Conservation (phyloP, 2,113 vertebrate species). For the Bothrops jararaca region DNA sequence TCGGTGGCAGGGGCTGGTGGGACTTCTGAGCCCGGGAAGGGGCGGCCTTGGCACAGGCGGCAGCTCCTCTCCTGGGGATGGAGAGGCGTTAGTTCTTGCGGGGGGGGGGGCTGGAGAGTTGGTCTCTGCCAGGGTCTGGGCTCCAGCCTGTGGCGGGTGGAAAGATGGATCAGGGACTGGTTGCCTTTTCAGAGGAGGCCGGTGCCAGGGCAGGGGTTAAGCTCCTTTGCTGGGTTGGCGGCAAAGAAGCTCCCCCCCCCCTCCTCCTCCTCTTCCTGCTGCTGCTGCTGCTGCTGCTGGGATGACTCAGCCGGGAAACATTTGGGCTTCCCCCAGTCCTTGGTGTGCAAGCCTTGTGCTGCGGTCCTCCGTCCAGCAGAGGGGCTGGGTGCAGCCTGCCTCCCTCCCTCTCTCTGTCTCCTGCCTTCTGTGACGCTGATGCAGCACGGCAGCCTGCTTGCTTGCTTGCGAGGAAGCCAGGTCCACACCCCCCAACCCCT, state of each 20-base stretch:
- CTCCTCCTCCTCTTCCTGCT: too few relatives aligned
- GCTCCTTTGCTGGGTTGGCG: not conserved
- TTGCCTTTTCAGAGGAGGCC: not conserved
- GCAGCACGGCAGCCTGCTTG: not conserved
- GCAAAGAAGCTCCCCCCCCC: not conserved
- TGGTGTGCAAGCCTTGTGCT: not conserved
- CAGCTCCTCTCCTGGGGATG: not conserved
- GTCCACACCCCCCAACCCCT: not conserved
- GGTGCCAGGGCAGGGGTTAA: not conserved
- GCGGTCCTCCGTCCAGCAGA: constrained; percentile 59
- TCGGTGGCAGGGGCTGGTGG: not conserved
- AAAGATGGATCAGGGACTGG: too few relatives aligned
- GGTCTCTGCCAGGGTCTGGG: not conserved
- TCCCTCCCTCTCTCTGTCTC: not conserved
- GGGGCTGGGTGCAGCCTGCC: not conserved
- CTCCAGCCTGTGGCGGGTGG: not conserved
- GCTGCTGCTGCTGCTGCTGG: not conserved
- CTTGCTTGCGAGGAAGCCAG: not conserved
- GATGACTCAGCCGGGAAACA: not conserved
- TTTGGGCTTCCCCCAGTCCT: not conserved
- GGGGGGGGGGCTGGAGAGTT: not conserved
- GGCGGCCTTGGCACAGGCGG: not conserved
- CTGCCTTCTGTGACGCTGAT: not conserved
- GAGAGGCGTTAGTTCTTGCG: accelerated
- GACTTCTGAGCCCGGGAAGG: not conserved